Evolutionary conservation across 2,888 invertebrate genomes (phyloP), one percentile per base, ranked within the genome.

Genomic region (Subacronicta megacephala): DNA sequence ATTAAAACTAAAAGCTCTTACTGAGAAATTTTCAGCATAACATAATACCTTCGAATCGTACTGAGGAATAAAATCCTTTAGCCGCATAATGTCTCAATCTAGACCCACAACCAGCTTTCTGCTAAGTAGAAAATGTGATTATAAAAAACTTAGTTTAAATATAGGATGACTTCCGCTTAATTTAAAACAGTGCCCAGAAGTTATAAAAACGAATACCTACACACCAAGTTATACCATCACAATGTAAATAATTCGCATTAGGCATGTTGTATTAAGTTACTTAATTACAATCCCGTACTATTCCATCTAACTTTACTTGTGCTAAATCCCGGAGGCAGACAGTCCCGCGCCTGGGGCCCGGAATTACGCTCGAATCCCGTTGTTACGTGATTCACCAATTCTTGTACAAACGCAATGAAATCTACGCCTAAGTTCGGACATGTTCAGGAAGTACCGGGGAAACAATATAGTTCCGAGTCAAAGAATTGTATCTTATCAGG

Each of bases 351-450:
- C 51, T 43, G 44, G 51, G 63, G 50, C 57, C 49, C 53, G 50
- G 69, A 63, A 73, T 76, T 60, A 66, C 59, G 63, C 47, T 42
- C 49, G 53, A 64, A 69, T 68, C 67, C 66, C 54, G 59, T 62
- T 50, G 62, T 63, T 67, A 63, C 78, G 70, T 65, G 65, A 64
- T 62, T 65, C 66, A 44, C 62, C 41, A 66, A 78, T 71, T 78
- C 73, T 63, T 69, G 56, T 45, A 49, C 42, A 51, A 46, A 55
- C 49, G 52, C 54, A 41, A 74, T 63, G 52, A 66, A 53, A 64
- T 64, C 64, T 52, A 42, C 37, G 41, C 20, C 33, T 18, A 46
- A 60, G 46, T 58, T 51, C 4, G 52, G 49, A 58, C 37, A 60
- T 62, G 59, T 65, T 38, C 52, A 42, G 65, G 64, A 71, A 66